phyloP scores from a whole-genome alignment of 2,888 invertebrate genomes.

The Argyra leucocephala region DNA sequence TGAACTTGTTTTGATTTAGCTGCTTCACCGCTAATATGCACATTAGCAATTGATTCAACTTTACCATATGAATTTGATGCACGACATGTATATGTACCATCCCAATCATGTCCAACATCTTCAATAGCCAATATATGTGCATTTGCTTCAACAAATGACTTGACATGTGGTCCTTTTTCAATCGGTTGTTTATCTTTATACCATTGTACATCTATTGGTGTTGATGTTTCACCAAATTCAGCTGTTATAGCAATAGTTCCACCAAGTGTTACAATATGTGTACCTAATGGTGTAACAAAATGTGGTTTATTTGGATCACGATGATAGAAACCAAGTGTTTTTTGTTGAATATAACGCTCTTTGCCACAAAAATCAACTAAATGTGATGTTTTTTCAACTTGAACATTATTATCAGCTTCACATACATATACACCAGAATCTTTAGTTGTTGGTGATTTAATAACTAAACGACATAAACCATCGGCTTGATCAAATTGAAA shows the following conservation, averaged over 20 bases:
- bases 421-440: constrained; percentile 71
- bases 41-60: constrained; percentile 62
- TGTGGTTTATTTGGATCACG: constrained; percentile 55
- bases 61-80: constrained; percentile 65
- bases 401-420: constrained; percentile 61
- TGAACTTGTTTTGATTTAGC: constrained; percentile 55
- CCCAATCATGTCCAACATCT: constrained; percentile 61
- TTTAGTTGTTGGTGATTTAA: constrained; percentile 54
- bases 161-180: constrained; percentile 53
- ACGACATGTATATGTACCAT: constrained; percentile 67
- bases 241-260: constrained; percentile 76
- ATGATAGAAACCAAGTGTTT: constrained; percentile 42
- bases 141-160: constrained; percentile 56
- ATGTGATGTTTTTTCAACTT: constrained; percentile 66
- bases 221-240: constrained; percentile 56
- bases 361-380: constrained; percentile 55
- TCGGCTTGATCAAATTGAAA: constrained; percentile 60
- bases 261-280: constrained; percentile 63
- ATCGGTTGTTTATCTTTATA: constrained; percentile 54
- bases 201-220: constrained; percentile 68
- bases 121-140: constrained; percentile 65
- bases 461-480: constrained; percentile 61
- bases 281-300: constrained; percentile 58
- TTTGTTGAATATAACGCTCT: constrained; percentile 42
- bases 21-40: constrained; percentile 53